These are phyloP conservation scores for Halcyon senegalensis DNA, from an alignment of 2,113 vertebrate species.

Conservation along the genomic window DNA sequence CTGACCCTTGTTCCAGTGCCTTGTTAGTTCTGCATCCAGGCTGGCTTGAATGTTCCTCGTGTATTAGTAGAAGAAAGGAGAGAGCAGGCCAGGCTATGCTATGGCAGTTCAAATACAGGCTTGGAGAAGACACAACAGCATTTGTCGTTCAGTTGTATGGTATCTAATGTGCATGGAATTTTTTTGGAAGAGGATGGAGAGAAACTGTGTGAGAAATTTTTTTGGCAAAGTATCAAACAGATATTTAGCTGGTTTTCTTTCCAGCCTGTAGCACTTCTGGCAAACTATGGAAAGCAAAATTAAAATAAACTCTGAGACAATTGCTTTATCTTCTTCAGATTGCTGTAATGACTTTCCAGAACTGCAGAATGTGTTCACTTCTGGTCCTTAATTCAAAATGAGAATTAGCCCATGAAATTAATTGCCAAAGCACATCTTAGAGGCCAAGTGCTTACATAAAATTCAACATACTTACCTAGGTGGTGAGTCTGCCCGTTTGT, in stretches of 20 bases:
- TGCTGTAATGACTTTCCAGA: constrained; percentile 55
- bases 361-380: constrained; percentile 34
- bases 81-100: not conserved
- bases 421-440: not conserved
- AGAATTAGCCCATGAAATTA: not conserved
- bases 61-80: not conserved
- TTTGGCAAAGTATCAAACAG: constrained; percentile 68
- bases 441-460: not conserved
- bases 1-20: constrained; percentile 4
- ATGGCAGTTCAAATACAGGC: constrained; percentile 4
- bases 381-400: constrained; percentile 45
- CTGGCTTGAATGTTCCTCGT: not conserved
- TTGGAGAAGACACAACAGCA: constrained; percentile 27
- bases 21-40: constrained; percentile 21
- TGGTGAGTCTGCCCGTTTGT: not conserved
- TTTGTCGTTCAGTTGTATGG: constrained; percentile 44
- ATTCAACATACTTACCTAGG: not conserved
- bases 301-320: constrained; percentile 69
- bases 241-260: constrained; percentile 71
- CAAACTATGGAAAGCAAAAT: constrained; percentile 57
- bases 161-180: constrained; percentile 39
- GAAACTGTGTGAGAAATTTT: constrained; percentile 36
- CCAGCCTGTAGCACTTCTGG: constrained; percentile 70
- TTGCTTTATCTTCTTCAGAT: constrained; percentile 60
- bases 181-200: constrained; percentile 35